Evolutionary conservation across 2,888 invertebrate genomes (phyloP), one percentile per base, ranked within the genome.

Genomic region (Sesia bembeciformis): DNA sequence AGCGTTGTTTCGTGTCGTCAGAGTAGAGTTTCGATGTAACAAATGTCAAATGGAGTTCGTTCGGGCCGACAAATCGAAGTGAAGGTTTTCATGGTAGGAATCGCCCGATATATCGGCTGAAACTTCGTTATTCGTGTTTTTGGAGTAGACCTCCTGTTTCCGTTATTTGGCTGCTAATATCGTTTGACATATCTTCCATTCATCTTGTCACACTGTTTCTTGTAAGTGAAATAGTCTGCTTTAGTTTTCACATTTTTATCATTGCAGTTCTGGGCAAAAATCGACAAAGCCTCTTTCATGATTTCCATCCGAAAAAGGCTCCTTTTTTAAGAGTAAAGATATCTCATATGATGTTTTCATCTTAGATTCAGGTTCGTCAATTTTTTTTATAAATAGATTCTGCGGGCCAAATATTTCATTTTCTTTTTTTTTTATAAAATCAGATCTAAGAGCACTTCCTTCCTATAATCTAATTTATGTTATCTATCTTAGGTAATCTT

Each of bases 271-370:
- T 52, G 52, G n/a, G 52, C 55, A 49, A 55, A 55, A 49, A 55
- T 55, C 40, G 49, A 46, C 50, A 55, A 55, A 55, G 52, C 52
- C 55, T 55, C 49, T 55, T 55, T 52, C 8, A 52, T 41, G 49
- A 52, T 55, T 39, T 52, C 52, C 52, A 52, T 52, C 52, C 38
- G 52, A 40, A 52, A 57, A 57, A 5, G 53, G 39, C 43, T 60
- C 57, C 41, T 59, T 59, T 53, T 60, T 59, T 53, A 58, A 57
- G 40, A 57, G 58, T n/a, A 56, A 57, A 55, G 43, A 56, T 54
- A 55, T 55, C 40, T 55, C 51, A 39, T 54, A 52, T 38, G 52
- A 55, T 49, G 52, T 52, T 55, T 52, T 59, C n/a, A 60, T 52
- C 58, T 58, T 60, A 40, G 52, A 49, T 56, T 58, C 58, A 52